A percentile compares a stretch with the other conserved stretches of the same genome.
Evolutionary conservation across 2,888 invertebrate genomes (phyloP).

Genomic region (Andrena chrysosceles): DNA sequence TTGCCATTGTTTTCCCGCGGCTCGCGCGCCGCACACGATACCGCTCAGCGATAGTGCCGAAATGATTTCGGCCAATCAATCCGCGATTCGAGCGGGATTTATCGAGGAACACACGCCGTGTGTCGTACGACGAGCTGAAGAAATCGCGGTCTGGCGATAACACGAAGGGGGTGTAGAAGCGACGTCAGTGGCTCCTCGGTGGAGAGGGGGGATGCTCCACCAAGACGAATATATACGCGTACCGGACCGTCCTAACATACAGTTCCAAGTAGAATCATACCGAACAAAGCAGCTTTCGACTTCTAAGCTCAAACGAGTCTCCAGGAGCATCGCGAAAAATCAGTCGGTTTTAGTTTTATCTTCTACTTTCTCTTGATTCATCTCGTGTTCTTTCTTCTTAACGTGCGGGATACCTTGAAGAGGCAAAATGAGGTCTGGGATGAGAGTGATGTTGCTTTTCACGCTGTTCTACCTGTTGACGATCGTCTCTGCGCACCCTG

Average conservation of each 20-base stretch:
- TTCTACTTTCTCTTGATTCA: neutral
- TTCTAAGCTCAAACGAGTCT: neutral
- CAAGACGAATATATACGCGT: slow-evolving; percentile 51
- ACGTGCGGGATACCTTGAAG: neutral
- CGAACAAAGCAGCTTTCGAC: neutral
- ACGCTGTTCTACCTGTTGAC: neutral
- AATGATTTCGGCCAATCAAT: neutral
- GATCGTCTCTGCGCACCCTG: slow-evolving; percentile 6
- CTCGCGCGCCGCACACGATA: slow-evolving; percentile 1
- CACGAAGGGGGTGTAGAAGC: slow-evolving; percentile 46
- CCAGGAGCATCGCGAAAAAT: neutral
- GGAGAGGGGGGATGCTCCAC: slow-evolving; percentile 21
- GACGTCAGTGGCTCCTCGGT: slow-evolving; percentile 20
- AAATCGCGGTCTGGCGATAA: slow-evolving; percentile 33
- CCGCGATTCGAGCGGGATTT: slow-evolving; percentile 11
- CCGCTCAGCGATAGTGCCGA: neutral
- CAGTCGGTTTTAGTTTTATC: neutral
- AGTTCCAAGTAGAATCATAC: slow-evolving; percentile 50
- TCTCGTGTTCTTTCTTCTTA: neutral
- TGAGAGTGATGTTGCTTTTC: neutral
- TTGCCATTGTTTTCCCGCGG: neutral
- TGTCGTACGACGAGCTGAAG: slow-evolving; percentile 1
- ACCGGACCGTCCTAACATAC: slow-evolving; percentile 25
- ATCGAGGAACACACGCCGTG: neutral
- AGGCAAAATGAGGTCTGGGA: slow-evolving; percentile 12